These are phyloP conservation scores for Pseudolycoriella hygida DNA, from an alignment of 2,888 invertebrate species.

Conservation along the genomic window DNA sequence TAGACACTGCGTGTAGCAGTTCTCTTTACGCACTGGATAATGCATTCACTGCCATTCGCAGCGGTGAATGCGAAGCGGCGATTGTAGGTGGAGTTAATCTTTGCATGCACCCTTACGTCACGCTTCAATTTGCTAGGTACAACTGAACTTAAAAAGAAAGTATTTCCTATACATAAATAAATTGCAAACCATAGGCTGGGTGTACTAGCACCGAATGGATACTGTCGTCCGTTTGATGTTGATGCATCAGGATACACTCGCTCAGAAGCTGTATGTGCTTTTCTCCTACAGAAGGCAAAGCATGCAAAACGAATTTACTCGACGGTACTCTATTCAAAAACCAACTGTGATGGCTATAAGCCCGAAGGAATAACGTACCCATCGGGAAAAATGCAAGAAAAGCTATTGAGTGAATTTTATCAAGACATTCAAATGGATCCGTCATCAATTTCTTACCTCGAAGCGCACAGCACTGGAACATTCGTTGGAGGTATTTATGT, in stretches of 20 bases:
- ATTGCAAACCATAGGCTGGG: constrained; percentile 33
- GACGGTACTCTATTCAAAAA: constrained; percentile 56
- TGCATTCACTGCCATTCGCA: constrained; percentile 55
- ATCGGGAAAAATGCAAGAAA: constrained; percentile 42
- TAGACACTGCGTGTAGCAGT: constrained; percentile 93
- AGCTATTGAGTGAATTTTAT: constrained; percentile 44
- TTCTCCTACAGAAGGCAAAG: constrained; percentile 53
- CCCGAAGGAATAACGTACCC: constrained; percentile 52
- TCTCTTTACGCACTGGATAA: constrained; percentile 75
- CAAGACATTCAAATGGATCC: constrained; percentile 54
- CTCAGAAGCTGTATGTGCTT: constrained; percentile 56
- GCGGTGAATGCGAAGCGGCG: constrained; percentile 73
- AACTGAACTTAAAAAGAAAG: neutral
- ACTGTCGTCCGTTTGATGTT: constrained; percentile 81
- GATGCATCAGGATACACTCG: constrained; percentile 66
- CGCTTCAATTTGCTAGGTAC: constrained; percentile 68
- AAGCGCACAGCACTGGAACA: constrained; percentile 76
- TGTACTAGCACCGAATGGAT: constrained; percentile 67
- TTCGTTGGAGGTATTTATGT: constrained; percentile 50
- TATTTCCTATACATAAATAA: neutral
- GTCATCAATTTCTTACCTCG: constrained; percentile 52
- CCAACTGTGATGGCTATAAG: constrained; percentile 64
- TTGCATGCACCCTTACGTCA: constrained; percentile 71
- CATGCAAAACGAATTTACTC: constrained; percentile 50
- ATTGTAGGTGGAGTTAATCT: constrained; percentile 78